Conservation (phyloP, 1,140 invertebrate species). For the Leptinotarsa texana region DNA sequence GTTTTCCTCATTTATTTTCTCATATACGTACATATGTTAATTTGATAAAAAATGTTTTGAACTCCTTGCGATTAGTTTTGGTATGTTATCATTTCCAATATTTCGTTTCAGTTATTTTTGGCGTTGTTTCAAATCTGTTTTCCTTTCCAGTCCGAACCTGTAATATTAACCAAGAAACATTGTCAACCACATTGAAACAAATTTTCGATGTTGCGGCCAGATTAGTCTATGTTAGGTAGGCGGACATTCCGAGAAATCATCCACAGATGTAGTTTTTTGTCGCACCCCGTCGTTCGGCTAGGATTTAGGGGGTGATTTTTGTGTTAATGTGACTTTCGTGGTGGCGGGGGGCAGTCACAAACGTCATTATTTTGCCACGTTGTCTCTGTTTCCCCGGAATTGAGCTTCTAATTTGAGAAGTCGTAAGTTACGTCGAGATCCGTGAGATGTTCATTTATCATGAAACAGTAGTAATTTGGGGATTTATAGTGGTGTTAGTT, state of each 20-base stretch:
- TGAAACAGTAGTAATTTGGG: slow-evolving; percentile 21
- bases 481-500: slow-evolving; percentile 15
- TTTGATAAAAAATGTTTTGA: no score
- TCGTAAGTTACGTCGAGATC: slow-evolving; percentile 5
- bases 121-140: no score
- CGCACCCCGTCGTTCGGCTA: slow-evolving; percentile 9
- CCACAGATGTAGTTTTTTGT: slow-evolving; percentile 22
- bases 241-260: slow-evolving; percentile 26
- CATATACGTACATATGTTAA: no score
- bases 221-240: slow-evolving; percentile 28
- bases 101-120: no score
- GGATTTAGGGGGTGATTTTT: slow-evolving; percentile 33
- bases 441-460: slow-evolving; percentile 21
- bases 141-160: no score
- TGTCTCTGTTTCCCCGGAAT: slow-evolving; percentile 13
- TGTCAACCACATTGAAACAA: background rate
- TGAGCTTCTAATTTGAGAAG: slow-evolving; percentile 14
- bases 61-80: no score
- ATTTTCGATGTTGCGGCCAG: slow-evolving; percentile 23
- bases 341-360: slow-evolving; percentile 30
- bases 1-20: no score
- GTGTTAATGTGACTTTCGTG: slow-evolving; percentile 31
- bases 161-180: no score
- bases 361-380: slow-evolving; percentile 31
- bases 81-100: no score